These are phyloP conservation scores for Isoperla grammatica DNA, from an alignment of 2,888 invertebrate species.

Conservation along the genomic window DNA sequence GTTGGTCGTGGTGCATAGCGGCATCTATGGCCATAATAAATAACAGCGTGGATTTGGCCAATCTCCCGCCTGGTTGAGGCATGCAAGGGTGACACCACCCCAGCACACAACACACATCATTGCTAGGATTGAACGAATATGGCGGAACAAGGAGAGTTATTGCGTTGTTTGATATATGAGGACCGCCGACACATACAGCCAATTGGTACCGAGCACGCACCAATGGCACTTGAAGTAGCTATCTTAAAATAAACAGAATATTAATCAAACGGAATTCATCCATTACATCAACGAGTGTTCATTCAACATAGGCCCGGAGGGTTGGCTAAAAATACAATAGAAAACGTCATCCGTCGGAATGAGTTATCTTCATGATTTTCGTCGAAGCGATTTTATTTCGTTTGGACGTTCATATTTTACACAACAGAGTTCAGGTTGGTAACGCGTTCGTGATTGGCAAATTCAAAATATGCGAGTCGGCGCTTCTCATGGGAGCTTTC, in stretches of 20 bases:
- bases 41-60: constrained; percentile 3
- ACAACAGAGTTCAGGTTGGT: too few species aligned
- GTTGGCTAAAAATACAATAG: constrained; percentile 3
- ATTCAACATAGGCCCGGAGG: not conserved
- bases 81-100: not conserved
- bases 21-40: constrained; percentile 3
- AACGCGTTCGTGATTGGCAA: too few species aligned
- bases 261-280: constrained; percentile 20
- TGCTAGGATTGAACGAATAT: constrained; percentile 17
- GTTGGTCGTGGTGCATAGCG: too few species aligned
- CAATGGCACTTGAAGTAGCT: not conserved
- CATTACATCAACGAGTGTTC: constrained; percentile 1
- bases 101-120: not conserved
- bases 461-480: too few species aligned
- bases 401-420: too few species aligned
- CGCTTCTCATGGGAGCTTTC: too few species aligned
- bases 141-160: constrained; percentile 15
- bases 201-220: not conserved
- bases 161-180: constrained; percentile 19
- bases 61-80: not conserved
- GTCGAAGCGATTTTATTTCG: not conserved
- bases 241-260: constrained; percentile 23
- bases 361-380: constrained; percentile 7
- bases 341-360: not conserved
- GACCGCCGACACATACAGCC: not conserved